Percentiles rank a stretch among this genome's conserved stretches.
These are phyloP conservation scores for Acanthisitta chloris DNA, from an alignment of 2,113 vertebrate species.

Conservation along the genomic window DNA sequence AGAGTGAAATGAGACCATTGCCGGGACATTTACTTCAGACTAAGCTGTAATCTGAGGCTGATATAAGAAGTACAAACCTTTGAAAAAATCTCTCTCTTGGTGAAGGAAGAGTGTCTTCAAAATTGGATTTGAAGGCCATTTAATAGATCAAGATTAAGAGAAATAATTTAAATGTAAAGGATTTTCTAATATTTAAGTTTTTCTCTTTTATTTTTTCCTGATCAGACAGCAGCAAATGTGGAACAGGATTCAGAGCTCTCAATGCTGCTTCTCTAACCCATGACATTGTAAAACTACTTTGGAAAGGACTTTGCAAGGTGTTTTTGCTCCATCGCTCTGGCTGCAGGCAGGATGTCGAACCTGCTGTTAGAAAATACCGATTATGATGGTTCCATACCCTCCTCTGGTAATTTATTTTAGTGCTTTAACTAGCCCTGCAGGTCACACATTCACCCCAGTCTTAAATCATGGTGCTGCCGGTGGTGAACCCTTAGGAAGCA, in stretches of 20 bases:
- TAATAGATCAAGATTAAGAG: neutral
- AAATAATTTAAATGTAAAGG: neutral
- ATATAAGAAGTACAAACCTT: neutral
- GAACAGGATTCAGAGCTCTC: neutral
- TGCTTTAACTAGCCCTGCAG: neutral
- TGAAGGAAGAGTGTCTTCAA: neutral
- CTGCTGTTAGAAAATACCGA: neutral
- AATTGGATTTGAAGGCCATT: neutral
- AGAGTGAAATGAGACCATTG: neutral
- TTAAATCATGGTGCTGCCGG: neutral
- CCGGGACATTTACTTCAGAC: neutral
- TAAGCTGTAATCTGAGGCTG: neutral
- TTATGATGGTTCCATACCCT: neutral
- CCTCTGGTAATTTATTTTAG: slow-evolving; percentile 20
- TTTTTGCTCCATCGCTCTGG: neutral
- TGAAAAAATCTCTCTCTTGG: neutral
- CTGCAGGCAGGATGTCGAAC: neutral
- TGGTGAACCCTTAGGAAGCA: neutral
- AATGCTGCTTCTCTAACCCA: neutral
- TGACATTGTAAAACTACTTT: neutral
- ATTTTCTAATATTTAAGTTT: neutral
- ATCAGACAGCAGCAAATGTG: neutral
- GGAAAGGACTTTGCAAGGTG: neutral
- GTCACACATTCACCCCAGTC: neutral
- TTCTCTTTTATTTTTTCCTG: neutral